Evolutionary conservation across 2,113 vertebrate genomes (phyloP), one percentile per base, ranked within the genome.

Genomic region (Cebus imitator): DNA sequence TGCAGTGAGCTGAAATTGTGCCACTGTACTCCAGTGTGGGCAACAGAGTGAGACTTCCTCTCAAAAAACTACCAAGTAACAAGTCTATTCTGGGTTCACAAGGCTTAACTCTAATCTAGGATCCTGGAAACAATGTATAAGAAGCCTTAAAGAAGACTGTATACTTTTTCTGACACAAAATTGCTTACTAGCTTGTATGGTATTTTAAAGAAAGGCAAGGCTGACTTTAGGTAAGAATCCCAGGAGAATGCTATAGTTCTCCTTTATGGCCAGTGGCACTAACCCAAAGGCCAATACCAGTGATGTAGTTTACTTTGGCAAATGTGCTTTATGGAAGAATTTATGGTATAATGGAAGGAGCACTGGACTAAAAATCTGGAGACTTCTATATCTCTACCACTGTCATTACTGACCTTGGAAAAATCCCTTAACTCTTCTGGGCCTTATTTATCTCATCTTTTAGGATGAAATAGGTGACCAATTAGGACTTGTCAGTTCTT

Each of bases 161-260:
- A n/a, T 61, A 45, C 78, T 88, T 96, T 48, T 86, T 32, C 57
- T 91, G 52, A 91, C 16, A 45, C 68, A 96, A 79, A 93, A 87
- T 95, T 95, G 61, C 87, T 78, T 87, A n/a, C 48, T 95, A 40
- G 45, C 37, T 66, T 83, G 40, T 72, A 6, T 79, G n/a, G 9
- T 90, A 55, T 83, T 94, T 94, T 68, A 94, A 86, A 90, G 70
- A 83, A 93, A 83, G 12, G 32, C 48, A 90, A 72, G 40, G 16
- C 72, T 83, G 32, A 82, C 75, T 78, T 93, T 78, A 87, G 25
- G 66, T 48, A 87, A 94, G 76, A 90, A 87, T 86, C 76, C 45
- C 27, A 66, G 58, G 18, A 92, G 52, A 17, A 17, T 72, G 45
- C 57, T 82, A 1, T 82, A 61, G 16, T 64, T 81, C 72, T 87